Evolutionary conservation across 2,888 invertebrate genomes (phyloP), one percentile per base, ranked within the genome.

Genomic region (Xylota segnis): DNA sequence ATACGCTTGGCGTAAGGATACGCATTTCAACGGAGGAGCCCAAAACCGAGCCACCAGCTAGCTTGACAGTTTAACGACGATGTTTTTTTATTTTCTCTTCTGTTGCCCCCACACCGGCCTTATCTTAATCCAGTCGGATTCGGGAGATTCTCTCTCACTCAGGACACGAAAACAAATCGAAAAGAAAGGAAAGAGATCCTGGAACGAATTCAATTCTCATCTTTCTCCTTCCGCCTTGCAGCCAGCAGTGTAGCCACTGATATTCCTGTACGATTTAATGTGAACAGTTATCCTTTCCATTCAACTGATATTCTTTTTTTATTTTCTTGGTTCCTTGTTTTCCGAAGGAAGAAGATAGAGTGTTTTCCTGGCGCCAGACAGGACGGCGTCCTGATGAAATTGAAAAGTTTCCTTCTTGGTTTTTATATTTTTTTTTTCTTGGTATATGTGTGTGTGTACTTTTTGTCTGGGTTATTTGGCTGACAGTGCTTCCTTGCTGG

Each of bases 301-400:
- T 81, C 47, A 72, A 58, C 18, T 66, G 50, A 76, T 40, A 37
- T 12, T 50, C 50, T 76, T 70, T 52, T n/a, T 37, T 50, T 78
- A 32, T 34, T 45, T 27, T 12, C 32, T 77, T 54, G 56, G 58
- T 37, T 40, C 37, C 27, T 56, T 68, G 77, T 66, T 81, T 76
- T 72, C 65, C 45, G 18, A 61, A 71, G 54, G 66, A 81, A 59
- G 76, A 86, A 82, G 82, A 86, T 82, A 72, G 86, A 86, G 86
- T 82, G 86, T 66, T 77, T 86, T 82, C 66, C 76, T 82, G 86
- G 86, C 82, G 86, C 86, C 86, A 86, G 86, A 86, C 86, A 86
- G 82, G 82, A 77, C 37, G 86, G 66, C 82, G 82, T 71, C 86
- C 82, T 81, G 72, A 71, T 76, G 82, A 86, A 86, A 86, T 86